phyloP scores from a whole-genome alignment of 1,140 invertebrate species.

The Dreissena polymorpha region DNA sequence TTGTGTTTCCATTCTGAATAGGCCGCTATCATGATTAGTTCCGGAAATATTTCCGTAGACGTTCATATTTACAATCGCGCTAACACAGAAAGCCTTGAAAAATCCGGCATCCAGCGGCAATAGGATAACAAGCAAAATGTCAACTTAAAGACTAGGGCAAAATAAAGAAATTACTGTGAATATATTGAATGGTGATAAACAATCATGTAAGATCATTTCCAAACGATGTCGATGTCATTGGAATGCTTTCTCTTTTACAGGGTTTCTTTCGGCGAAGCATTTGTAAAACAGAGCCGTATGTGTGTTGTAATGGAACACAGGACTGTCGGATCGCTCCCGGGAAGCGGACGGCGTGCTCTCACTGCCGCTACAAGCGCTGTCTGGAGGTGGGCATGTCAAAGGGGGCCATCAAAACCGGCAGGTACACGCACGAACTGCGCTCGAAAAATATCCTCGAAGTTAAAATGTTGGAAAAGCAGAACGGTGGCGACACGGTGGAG shows the following conservation, averaged over 20 bases:
- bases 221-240: too few relatives aligned
- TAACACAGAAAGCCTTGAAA: too few relatives aligned
- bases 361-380: slow-evolving; percentile 68
- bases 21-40: too few relatives aligned
- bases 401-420: slow-evolving; percentile 68
- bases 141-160: too few relatives aligned
- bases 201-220: too few relatives aligned
- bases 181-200: too few relatives aligned
- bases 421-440: slow-evolving; percentile 69
- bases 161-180: too few relatives aligned
- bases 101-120: too few relatives aligned
- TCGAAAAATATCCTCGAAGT: slow-evolving; percentile 70
- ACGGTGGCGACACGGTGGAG: not conserved
- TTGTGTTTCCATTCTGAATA: too few relatives aligned
- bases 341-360: slow-evolving; percentile 57
- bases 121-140: too few relatives aligned
- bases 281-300: slow-evolving; percentile 57
- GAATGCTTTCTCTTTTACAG: slow-evolving; percentile 76
- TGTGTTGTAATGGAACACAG: slow-evolving; percentile 57
- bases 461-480: slow-evolving; percentile 58
- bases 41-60: too few relatives aligned
- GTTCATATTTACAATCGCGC: too few relatives aligned
- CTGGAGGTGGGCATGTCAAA: slow-evolving; percentile 69
- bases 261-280: slow-evolving; percentile 70
- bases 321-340: slow-evolving; percentile 49